A percentile compares a stretch with the other conserved stretches of the same genome.
Evolutionary conservation across 2,113 vertebrate species (phyloP).

Genomic region (Brachyistius frenatus): DNA sequence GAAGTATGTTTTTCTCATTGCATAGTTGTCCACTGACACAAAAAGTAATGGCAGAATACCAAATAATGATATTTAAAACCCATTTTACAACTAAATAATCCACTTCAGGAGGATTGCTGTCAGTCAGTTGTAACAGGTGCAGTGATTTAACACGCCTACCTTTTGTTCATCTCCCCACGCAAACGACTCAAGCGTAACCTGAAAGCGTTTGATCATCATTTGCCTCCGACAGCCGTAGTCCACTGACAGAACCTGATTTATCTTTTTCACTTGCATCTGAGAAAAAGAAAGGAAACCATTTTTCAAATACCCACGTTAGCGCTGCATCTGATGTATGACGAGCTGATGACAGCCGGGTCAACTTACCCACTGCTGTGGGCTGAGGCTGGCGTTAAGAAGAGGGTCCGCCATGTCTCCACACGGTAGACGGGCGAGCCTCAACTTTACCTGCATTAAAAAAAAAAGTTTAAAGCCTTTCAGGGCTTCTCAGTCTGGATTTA

Average conservation of each 20-base stretch:
- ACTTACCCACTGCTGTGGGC: conserved; percentile 86
- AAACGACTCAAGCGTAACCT: conserved; percentile 90
- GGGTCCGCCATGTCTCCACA: conserved; percentile 70
- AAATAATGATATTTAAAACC: background rate
- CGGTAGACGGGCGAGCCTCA: conserved; percentile 64
- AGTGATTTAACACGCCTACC: conserved; percentile 73
- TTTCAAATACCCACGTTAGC: background rate
- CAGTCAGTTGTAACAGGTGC: background rate
- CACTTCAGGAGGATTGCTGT: background rate
- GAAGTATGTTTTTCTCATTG: too few species aligned
- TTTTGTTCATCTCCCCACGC: conserved; percentile 89
- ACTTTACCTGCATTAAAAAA: conserved; percentile 74
- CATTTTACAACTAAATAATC: background rate
- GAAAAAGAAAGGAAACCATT: conserved; percentile 3
- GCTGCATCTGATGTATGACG: background rate
- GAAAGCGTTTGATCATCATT: conserved; percentile 89
- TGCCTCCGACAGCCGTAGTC: conserved; percentile 87
- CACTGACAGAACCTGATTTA: conserved; percentile 75
- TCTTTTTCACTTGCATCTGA: conserved; percentile 79
- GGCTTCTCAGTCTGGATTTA: background rate
- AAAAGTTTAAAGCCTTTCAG: background rate
- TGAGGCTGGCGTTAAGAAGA: conserved; percentile 82
- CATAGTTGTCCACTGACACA: too few species aligned
- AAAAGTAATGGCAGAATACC: too few species aligned
- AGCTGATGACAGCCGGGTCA: background rate